These are phyloP conservation scores for Microhierax caerulescens DNA, from an alignment of 2,797 vertebrate species.

Conservation along the genomic window DNA sequence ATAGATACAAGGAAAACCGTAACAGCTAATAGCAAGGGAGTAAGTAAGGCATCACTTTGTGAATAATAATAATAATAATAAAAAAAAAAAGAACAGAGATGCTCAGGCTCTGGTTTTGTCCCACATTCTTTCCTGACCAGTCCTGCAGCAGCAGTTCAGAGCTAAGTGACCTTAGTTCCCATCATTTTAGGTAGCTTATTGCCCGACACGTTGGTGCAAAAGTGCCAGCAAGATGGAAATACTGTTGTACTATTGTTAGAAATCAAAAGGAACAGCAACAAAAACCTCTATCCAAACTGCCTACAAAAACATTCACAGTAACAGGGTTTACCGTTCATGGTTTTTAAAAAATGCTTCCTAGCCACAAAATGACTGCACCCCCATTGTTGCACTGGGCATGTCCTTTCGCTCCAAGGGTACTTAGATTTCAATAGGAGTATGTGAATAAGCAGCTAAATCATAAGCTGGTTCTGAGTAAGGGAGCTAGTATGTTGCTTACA, in stretches of 20 bases:
- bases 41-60: neutral
- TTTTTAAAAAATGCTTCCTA: neutral
- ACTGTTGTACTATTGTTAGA: neutral
- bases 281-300: neutral
- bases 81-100: neutral
- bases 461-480: neutral
- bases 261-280: neutral
- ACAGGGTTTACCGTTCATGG: neutral
- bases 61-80: neutral
- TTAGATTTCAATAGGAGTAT: neutral
- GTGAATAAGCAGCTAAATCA: neutral
- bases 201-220: neutral
- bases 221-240: neutral
- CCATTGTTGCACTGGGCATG: accelerated
- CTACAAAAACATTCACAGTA: neutral
- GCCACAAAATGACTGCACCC: neutral
- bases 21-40: neutral
- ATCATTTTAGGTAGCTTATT: neutral
- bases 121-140: neutral
- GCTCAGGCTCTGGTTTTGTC: neutral
- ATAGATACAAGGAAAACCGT: neutral
- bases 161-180: neutral
- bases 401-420: neutral
- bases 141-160: neutral
- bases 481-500: neutral